Evolutionary conservation across 2,113 vertebrate genomes (phyloP).

Genomic region (Cephalopholis sonnerati): DNA sequence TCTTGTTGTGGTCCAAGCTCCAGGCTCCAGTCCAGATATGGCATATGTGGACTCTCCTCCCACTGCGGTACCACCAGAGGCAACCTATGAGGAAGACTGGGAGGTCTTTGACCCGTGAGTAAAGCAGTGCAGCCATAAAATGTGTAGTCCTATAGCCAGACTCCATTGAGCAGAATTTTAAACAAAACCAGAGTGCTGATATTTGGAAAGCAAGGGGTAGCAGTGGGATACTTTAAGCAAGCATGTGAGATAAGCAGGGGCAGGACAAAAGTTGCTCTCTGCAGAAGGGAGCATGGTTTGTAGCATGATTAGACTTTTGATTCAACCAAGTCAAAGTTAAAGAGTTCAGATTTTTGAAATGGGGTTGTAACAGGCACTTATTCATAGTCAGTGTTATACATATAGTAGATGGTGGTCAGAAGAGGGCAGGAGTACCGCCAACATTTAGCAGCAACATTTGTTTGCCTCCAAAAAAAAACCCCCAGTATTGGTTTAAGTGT

Average conservation of each 20-base stretch:
- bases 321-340: no score
- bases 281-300: no score
- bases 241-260: neutral
- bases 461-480: no score
- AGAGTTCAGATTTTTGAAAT: no score
- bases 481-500: no score
- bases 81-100: slow-evolving; percentile 98
- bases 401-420: no score
- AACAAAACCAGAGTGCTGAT: neutral
- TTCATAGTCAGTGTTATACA: no score
- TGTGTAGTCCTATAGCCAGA: neutral
- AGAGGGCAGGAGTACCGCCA: no score
- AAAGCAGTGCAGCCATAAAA: neutral
- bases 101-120: slow-evolving; percentile 99
- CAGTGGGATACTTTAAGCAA: neutral
- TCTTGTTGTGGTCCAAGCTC: slow-evolving; percentile 81
- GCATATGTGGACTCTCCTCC: slow-evolving; percentile 87
- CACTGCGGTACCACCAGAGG: slow-evolving; percentile 90
- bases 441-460: no score
- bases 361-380: no score
- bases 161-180: neutral
- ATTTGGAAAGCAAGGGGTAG: neutral
- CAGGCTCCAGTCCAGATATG: slow-evolving; percentile 91
- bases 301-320: no score
- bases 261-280: neutral